Conservation (phyloP, 2,888 invertebrate species). For the Tiliacea citrago region DNA sequence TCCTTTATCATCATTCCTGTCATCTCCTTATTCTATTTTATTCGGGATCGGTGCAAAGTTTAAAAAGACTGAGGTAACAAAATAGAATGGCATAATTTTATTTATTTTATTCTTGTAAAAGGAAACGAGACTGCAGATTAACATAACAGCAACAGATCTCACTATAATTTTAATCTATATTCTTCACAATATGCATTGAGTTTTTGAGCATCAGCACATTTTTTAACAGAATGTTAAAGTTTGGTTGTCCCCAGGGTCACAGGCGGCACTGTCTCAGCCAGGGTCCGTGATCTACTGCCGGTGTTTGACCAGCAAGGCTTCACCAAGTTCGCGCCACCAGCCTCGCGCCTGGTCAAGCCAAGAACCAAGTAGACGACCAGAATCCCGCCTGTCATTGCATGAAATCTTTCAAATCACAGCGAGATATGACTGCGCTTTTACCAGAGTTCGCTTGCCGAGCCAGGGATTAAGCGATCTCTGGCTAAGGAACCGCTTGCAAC, state of each 20-base stretch:
- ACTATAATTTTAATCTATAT: background rate
- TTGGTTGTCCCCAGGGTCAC: constrained; percentile 88
- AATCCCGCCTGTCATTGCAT: constrained; percentile 41
- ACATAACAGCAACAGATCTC: background rate
- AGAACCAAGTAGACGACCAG: constrained; percentile 78
- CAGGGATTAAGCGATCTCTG: background rate
- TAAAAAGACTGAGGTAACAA: background rate
- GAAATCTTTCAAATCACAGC: constrained; percentile 30
- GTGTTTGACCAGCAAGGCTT: constrained; percentile 97
- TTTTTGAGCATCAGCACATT: constrained; percentile 44
- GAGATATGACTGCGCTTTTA: constrained; percentile 40
- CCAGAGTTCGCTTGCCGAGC: constrained; percentile 22
- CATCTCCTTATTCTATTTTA: background rate
- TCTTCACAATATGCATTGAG: constrained; percentile 12
- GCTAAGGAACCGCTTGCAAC: background rate
- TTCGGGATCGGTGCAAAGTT: background rate
- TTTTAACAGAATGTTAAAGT: constrained; percentile 60
- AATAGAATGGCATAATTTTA: background rate
- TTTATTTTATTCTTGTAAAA: no score
- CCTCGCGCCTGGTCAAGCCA: constrained; percentile 94
- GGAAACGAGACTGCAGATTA: background rate
- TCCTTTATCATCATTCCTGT: background rate
- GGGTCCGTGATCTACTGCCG: constrained; percentile 94
- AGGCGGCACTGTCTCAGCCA: constrained; percentile 92
- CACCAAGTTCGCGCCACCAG: constrained; percentile 95